Percentiles rank a stretch among this genome's conserved stretches.
phyloP scores from a whole-genome alignment of 2,888 invertebrate genomes.

The Drosophila seclusa region DNA sequence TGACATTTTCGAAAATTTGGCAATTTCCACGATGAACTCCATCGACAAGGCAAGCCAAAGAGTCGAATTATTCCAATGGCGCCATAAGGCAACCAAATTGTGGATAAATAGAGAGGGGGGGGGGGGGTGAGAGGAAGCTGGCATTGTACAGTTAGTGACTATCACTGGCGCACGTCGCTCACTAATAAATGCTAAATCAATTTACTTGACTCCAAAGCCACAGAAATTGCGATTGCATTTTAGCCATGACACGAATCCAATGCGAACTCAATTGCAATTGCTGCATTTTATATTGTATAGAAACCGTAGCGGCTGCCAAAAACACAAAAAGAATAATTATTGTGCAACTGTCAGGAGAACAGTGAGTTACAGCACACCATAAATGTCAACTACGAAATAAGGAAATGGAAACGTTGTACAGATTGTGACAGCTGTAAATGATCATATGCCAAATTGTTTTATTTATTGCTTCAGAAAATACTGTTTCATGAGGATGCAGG shows the following conservation, averaged over 20 bases:
- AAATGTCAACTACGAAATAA: constrained; percentile 37
- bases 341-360: constrained; percentile 7
- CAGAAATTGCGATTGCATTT: constrained; percentile 28
- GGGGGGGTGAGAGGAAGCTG: not conserved
- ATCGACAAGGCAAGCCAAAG: constrained; percentile 1
- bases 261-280: constrained; percentile 4
- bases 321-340: constrained; percentile 29
- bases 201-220: constrained; percentile 31
- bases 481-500: not conserved
- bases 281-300: constrained; percentile 11
- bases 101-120: not conserved
- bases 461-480: not conserved
- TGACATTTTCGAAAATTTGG: constrained; percentile 73
- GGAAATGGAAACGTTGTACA: constrained; percentile 2
- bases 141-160: not conserved
- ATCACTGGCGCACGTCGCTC: not conserved
- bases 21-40: constrained; percentile 58
- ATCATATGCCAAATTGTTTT: not conserved
- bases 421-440: constrained; percentile 9
- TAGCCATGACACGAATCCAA: constrained; percentile 27
- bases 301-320: constrained; percentile 32
- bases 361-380: not conserved
- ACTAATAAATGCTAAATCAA: constrained; percentile 70
- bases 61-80: constrained; percentile 21
- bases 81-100: constrained; percentile 21